Percentiles rank a stretch among this genome's conserved stretches.
Evolutionary conservation across 2,888 invertebrate species (phyloP).

Genomic region (Ophion ellenae): DNA sequence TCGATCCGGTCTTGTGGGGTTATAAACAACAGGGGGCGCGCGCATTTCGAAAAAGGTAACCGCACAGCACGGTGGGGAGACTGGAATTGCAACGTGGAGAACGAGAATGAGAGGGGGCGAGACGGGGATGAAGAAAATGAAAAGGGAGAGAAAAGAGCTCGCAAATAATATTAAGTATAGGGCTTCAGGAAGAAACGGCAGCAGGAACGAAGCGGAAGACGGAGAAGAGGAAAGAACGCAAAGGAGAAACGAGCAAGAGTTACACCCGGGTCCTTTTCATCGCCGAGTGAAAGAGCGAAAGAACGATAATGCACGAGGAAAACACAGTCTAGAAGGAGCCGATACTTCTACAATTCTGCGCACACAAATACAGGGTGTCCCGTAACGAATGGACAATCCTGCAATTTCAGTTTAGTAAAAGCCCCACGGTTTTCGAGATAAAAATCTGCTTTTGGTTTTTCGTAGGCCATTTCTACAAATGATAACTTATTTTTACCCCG

Average conservation of each 20-base stretch:
- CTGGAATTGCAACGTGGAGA: constrained; percentile 36
- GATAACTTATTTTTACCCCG: too few species aligned
- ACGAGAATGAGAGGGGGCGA: constrained; percentile 1
- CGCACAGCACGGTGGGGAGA: constrained; percentile 25
- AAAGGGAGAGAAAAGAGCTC: constrained; percentile 72
- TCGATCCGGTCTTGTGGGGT: constrained; percentile 69
- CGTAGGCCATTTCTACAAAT: too few species aligned
- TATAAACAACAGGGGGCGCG: constrained; percentile 55
- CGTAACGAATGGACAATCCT: too few species aligned
- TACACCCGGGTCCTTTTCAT: constrained; percentile 26
- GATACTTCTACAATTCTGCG: neutral
- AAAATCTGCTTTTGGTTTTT: too few species aligned
- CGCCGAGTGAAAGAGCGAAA: constrained; percentile 10
- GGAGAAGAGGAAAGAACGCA: constrained; percentile 37
- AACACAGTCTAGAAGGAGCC: constrained; percentile 13
- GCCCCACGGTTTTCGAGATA: too few species aligned
- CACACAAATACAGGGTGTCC: neutral
- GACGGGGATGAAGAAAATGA: constrained; percentile 19
- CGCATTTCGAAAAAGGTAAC: constrained; percentile 48
- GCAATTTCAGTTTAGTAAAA: too few species aligned
- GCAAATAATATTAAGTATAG: constrained; percentile 84
- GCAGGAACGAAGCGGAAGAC: constrained; percentile 31
- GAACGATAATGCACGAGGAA: constrained; percentile 1
- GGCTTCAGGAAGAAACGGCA: constrained; percentile 73
- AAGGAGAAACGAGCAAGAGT: constrained; percentile 11